phyloP scores from a whole-genome alignment of 2,888 invertebrate genomes.

The Stegophylla sp. region DNA sequence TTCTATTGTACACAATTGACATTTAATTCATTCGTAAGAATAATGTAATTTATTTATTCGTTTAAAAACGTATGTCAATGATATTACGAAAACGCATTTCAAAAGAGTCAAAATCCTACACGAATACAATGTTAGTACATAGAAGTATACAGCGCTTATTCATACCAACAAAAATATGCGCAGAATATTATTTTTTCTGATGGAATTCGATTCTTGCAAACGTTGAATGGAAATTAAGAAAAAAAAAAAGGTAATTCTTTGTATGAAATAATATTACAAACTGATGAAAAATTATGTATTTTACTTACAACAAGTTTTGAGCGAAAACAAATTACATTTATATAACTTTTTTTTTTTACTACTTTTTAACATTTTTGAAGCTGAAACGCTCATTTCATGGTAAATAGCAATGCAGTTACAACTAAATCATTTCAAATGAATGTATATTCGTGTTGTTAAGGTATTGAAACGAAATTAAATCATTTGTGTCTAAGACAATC shows the following conservation, averaged over 20 bases:
- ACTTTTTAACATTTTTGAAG: constrained; percentile 13
- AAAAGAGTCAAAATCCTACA: too few species aligned
- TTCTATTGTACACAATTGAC: too few species aligned
- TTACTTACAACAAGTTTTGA: neutral
- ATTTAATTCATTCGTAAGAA: too few species aligned
- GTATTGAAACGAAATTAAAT: too few species aligned
- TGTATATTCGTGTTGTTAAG: neutral
- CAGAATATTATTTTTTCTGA: neutral
- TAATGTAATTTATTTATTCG: too few species aligned
- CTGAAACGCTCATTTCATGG: neutral
- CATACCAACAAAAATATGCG: constrained; percentile 1
- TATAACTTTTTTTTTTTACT: neutral
- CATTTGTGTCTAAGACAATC: too few species aligned
- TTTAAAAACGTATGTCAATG: too few species aligned
- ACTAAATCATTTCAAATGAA: neutral
- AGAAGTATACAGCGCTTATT: neutral
- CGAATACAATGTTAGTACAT: too few species aligned
- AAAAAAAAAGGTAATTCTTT: neutral
- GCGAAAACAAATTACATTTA: constrained; percentile 20
- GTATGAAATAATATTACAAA: neutral
- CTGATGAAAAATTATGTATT: neutral
- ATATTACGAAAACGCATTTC: too few species aligned
- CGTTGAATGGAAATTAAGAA: neutral
- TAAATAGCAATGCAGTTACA: neutral
- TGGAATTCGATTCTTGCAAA: neutral